A percentile compares a stretch with the other conserved stretches of the same genome.
Conservation (phyloP, 2,797 vertebrate genomes). For the Halcyon badia region DNA sequence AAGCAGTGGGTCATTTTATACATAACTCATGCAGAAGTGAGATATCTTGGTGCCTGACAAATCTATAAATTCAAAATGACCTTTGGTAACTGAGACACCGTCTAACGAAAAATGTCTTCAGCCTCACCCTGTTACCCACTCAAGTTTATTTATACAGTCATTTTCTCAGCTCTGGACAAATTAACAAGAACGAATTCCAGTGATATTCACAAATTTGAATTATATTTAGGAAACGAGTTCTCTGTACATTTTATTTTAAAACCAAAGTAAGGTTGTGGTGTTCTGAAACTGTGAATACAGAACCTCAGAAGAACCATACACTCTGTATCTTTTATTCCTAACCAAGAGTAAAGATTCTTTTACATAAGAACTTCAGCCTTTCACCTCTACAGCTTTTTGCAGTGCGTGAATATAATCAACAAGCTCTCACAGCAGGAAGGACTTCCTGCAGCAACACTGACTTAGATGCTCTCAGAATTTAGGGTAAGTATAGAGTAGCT, state of each 20-base stretch:
- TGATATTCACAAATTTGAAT: not conserved
- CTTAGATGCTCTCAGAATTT: not conserved
- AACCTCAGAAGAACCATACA: not conserved
- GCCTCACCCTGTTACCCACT: not conserved
- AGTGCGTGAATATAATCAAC: not conserved
- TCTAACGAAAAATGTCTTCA: not conserved
- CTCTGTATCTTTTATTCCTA: not conserved
- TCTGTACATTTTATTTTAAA: slow-evolving; percentile 5
- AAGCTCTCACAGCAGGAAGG: not conserved
- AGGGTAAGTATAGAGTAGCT: not conserved
- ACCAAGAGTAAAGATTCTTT: not conserved
- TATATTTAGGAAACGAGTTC: not conserved
- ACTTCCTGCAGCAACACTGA: not conserved
- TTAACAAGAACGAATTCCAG: not conserved
- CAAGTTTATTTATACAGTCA: not conserved
- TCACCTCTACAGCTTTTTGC: not conserved
- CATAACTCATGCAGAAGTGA: not conserved
- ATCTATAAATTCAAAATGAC: not conserved
- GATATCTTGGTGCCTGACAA: not conserved
- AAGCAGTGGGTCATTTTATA: not conserved
- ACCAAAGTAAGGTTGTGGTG: not conserved
- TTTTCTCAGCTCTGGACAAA: not conserved
- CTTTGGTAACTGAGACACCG: not conserved
- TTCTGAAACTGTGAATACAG: not conserved
- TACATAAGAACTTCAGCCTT: not conserved